Evolutionary conservation across 1,140 invertebrate genomes (phyloP).

Genomic region (Cotesia chilonis): DNA sequence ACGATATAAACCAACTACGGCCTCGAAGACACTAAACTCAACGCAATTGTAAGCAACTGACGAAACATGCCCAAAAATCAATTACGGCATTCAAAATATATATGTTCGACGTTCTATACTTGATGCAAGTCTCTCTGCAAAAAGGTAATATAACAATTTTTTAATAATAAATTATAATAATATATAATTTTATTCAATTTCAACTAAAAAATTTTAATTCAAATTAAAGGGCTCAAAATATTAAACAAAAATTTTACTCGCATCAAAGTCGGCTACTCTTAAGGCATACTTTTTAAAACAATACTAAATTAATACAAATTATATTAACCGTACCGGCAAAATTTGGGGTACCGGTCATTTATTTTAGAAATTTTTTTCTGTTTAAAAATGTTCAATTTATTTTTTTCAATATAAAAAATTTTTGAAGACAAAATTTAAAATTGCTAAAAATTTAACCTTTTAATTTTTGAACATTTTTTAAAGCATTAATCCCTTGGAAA

Average conservation of each 20-base stretch:
- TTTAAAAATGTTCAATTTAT: too few relatives aligned
- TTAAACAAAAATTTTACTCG: conserved; percentile 27
- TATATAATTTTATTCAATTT: not conserved
- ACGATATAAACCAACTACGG: conserved; percentile 41
- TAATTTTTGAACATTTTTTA: too few relatives aligned
- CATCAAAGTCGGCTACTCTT: conserved; percentile 39
- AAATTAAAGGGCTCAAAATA: conserved; percentile 25
- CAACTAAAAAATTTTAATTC: not conserved
- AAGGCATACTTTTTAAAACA: conserved; percentile 33
- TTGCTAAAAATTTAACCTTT: too few relatives aligned
- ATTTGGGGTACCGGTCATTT: not conserved
- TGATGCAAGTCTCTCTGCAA: conserved; percentile 46
- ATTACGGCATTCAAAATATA: conserved; percentile 57
- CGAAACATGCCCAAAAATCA: conserved; percentile 63
- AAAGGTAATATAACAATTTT: conserved; percentile 39
- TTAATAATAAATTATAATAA: conserved; percentile 21
- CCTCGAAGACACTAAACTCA: conserved; percentile 42
- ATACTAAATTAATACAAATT: conserved; percentile 26
- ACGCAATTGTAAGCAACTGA: conserved; percentile 58
- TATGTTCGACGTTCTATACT: conserved; percentile 46
- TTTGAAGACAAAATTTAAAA: too few relatives aligned
- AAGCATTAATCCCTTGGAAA: too few relatives aligned
- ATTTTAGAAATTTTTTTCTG: conserved; percentile 1
- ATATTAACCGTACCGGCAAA: too few relatives aligned
- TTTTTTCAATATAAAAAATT: too few relatives aligned